Conservation (phyloP, 2,113 vertebrate genomes). For the Ammodramus savannarum region DNA sequence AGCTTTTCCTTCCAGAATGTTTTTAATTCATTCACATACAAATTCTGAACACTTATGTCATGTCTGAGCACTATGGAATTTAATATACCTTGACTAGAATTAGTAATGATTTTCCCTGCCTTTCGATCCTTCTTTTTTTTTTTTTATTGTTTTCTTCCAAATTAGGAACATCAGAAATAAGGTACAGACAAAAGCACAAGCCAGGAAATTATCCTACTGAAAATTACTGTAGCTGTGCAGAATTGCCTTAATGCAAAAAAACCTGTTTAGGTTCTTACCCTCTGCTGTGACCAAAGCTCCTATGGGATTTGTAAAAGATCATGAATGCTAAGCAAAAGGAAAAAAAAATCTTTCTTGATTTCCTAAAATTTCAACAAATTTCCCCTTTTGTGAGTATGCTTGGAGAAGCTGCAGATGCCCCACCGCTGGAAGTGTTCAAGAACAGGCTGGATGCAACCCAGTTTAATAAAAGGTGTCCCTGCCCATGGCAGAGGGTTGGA, state of each 20-base stretch:
- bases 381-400: neutral
- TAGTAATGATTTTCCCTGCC: neutral
- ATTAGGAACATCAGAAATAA: neutral
- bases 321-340: neutral
- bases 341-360: neutral
- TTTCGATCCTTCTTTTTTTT: neutral
- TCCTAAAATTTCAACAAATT: neutral
- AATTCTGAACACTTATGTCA: neutral
- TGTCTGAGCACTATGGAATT: neutral
- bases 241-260: neutral
- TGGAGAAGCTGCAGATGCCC: neutral
- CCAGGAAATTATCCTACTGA: neutral
- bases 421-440: neutral
- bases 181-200: neutral
- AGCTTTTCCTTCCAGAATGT: neutral
- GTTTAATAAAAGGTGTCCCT: neutral
- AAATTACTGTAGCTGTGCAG: neutral
- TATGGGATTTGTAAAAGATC: neutral
- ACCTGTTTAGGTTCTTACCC: neutral
- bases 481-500: neutral
- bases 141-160: neutral
- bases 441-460: neutral
- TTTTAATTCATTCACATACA: conserved; percentile 38
- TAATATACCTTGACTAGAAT: neutral
- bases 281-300: neutral